phyloP scores from a whole-genome alignment of 2,797 vertebrate genomes.

The Lepus townsendii region DNA sequence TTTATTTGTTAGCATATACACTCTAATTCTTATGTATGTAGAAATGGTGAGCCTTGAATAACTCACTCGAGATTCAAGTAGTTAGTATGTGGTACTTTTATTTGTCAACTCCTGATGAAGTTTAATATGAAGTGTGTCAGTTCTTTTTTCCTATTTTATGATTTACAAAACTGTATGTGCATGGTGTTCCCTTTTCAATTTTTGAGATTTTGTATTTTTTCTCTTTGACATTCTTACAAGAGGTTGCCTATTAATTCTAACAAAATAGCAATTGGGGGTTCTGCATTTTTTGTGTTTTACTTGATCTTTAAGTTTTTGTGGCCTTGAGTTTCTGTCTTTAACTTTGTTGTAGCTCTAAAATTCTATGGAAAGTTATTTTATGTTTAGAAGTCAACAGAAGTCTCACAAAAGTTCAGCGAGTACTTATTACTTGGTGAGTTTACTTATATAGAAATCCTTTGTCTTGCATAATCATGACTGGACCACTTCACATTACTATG shows the following conservation, averaged over 20 bases:
- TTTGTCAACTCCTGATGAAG: slow-evolving; percentile 30
- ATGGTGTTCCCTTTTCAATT: not conserved
- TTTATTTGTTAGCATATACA: not conserved
- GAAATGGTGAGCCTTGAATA: slow-evolving; percentile 9
- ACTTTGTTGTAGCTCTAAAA: slow-evolving; percentile 41
- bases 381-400: slow-evolving; percentile 16
- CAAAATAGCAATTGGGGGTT: not conserved
- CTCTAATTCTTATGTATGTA: slow-evolving; percentile 10
- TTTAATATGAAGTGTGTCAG: slow-evolving; percentile 21
- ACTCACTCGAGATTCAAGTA: not conserved
- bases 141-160: slow-evolving; percentile 33
- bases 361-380: slow-evolving; percentile 23
- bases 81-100: not conserved
- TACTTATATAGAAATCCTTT: slow-evolving; percentile 43
- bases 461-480: not conserved
- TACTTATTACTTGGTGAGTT: slow-evolving; percentile 3
- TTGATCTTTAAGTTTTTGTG: slow-evolving; percentile 22
- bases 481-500: not conserved
- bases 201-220: slow-evolving; percentile 3
- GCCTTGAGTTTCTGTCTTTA: not conserved
- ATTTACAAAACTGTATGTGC: slow-evolving; percentile 29
- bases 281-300: slow-evolving; percentile 49
- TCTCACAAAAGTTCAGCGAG: not conserved
- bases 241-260: slow-evolving; percentile 19
- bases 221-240: not conserved